Evolutionary conservation across 1,140 invertebrate genomes (phyloP), one percentile per base, ranked within the genome.

Genomic region (Oedothorax gibbosus): DNA sequence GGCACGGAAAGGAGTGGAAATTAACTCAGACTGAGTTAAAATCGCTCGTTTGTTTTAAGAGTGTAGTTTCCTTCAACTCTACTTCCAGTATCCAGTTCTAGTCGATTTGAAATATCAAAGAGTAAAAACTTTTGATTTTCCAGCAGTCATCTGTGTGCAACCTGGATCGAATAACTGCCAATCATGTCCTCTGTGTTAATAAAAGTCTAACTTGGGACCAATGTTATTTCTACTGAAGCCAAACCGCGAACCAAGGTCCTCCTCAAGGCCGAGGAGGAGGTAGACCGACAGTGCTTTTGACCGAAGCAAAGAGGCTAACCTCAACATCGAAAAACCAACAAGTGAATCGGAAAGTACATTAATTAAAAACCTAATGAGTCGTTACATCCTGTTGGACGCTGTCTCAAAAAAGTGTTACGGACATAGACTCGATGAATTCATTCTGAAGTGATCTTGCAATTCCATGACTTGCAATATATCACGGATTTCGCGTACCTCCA

Each of bases 121-220:
- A 12, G 14, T 15, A 5, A 50, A 10, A 1, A 56, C 18, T 57
- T 20, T 57, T 20, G 8, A 56, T 18, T 75, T 75, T n/a, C 72
- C 72, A 1, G 72, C 72, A 35, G 54, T 75, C 15, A 75, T n/a
- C 72, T 14, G 21, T 75, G 53, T 75, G 72, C 54, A 75, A 57
- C n/a, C 11, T 75, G 20, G 56, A 75, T 57, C n/a, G 72, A 35
- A 75, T 75, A 14, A 75, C 56, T 11, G 0, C 15, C 9, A 20
- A 21, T 21, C 9, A 75, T 14, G 53, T 15, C 15, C 0, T 14
- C 3, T 75, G 72, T 20, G 72, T 75, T 0, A 57, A 60, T 2
- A 2, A 9, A 35, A 35, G 49, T 11, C 21, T 9, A n/a, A n/a
- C 20, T 10, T 60, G 54, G 54, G 15, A n/a, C 6, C 35, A 35